Evolutionary conservation across 2,797 vertebrate species (phyloP), one percentile per base, ranked within the genome.

Genomic region (Pipistrellus pygmaeus): DNA sequence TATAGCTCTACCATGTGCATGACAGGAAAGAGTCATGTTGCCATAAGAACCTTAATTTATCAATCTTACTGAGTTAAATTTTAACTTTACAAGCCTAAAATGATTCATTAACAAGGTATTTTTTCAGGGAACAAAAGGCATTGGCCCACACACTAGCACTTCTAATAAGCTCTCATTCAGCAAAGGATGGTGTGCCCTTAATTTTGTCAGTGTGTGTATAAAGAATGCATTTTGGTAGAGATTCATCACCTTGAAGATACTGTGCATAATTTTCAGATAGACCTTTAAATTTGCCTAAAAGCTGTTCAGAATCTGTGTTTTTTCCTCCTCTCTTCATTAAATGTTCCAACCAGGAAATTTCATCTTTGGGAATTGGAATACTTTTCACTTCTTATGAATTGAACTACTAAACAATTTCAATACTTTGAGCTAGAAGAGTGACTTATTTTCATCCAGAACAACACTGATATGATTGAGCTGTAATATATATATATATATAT

Each of bases 301-400:
- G 41, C 46, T 90, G 72, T 86, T 96, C 64, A 78, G 78, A 72
- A 87, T 85, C 76, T 82, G 11, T 87, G 76, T 66, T 85, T 94
- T 93, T 82, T 41, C 27, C n/a, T 95, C 12, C 27, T 95, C 12
- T 27, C 72, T 88, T 91, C 60, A 85, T 93, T 95, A 94, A 95
- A 92, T 89, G 41, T 96, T 92, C 68, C 85, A 96, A 85, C 72
- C 69, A 95, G 85, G 78, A 95, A 93, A 80, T 94, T 95, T 95
- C 15, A 18, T 90, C 66, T 86, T 71, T 95, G 30, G 60, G 81
- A 71, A 92, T 86, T 86, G 30, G 86, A 60, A 72, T 3, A 5
- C 89, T 93, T 84, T 88, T 73, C 5, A 75, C 51, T 83, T 87
- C 64, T 81, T 93, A 23, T 14, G 25, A 87, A 44, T 44, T 68